Percentiles rank a stretch among this genome's conserved stretches.
Conservation (phyloP, 2,888 invertebrate species). For the Chaitophorus viminalis region DNA sequence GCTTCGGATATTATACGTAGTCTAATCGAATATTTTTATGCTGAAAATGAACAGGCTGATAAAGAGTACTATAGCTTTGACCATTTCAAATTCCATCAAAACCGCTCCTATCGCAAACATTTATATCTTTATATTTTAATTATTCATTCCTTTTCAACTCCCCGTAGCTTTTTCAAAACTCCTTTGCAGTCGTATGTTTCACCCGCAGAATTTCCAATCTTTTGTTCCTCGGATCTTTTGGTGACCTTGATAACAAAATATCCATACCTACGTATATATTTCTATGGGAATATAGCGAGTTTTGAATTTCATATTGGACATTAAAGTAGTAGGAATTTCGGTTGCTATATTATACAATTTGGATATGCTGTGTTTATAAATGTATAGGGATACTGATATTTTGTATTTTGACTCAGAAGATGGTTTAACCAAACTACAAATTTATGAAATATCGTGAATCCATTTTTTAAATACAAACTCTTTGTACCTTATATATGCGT, state of each 20-base stretch:
- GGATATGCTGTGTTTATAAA: no score
- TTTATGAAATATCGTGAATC: no score
- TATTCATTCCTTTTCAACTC: not conserved
- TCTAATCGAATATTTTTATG: constrained; percentile 24
- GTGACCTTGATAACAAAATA: not conserved
- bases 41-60: constrained; percentile 8
- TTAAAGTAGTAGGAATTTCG: no score
- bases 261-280: not conserved
- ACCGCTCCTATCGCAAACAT: constrained; percentile 9
- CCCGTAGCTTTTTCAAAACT: not conserved
- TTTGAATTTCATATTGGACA: not conserved
- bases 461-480: no score
- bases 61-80: constrained; percentile 32
- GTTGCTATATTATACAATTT: no score
- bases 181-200: not conserved
- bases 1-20: not conserved
- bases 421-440: no score
- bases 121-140: constrained; percentile 37
- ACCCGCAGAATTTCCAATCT: not conserved
- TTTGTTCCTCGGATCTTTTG: not conserved
- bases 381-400: no score
- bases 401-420: no score
- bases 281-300: not conserved
- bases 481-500: no score
- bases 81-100: constrained; percentile 16